Conservation (phyloP, 2,113 vertebrate species). For the Limanda limanda region DNA sequence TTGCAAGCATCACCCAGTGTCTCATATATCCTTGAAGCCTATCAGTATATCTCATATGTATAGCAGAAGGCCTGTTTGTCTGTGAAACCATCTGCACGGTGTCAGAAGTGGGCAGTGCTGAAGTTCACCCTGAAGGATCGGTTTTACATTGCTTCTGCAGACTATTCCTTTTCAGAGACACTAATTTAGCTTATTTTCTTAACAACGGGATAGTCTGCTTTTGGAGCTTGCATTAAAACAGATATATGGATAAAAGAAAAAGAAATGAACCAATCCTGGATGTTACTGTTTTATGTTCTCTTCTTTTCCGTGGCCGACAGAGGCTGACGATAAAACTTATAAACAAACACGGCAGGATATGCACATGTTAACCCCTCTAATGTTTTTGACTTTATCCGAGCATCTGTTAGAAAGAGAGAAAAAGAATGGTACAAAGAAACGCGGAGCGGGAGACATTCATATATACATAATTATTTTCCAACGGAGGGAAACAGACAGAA, state of each 20-base stretch:
- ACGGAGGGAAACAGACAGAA: constrained; percentile 36
- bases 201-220: not conserved
- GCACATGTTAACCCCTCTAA: constrained; percentile 59
- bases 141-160: constrained; percentile 19
- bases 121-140: constrained; percentile 27
- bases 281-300: constrained; percentile 9
- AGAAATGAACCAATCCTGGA: not conserved
- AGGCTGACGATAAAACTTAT: constrained; percentile 37
- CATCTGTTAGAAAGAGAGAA: constrained; percentile 57
- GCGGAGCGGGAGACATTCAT: constrained; percentile 18
- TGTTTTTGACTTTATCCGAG: constrained; percentile 39
- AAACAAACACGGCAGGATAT: constrained; percentile 43
- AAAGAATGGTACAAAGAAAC: constrained; percentile 23
- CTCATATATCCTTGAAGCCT: constrained; percentile 14
- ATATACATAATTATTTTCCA: constrained; percentile 39
- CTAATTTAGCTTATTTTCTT: not conserved
- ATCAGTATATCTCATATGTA: constrained; percentile 22
- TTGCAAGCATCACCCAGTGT: constrained; percentile 25
- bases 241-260: not conserved
- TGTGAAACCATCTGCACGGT: constrained; percentile 34
- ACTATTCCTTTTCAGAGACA: not conserved
- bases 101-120: constrained; percentile 23
- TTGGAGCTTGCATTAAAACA: constrained; percentile 1
- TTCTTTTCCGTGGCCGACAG: constrained; percentile 22
- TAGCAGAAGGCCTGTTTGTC: constrained; percentile 19